Percentiles rank a stretch among this genome's conserved stretches.
Conservation (phyloP, 2,888 invertebrate species). For the Diaprepes abbreviatus region DNA sequence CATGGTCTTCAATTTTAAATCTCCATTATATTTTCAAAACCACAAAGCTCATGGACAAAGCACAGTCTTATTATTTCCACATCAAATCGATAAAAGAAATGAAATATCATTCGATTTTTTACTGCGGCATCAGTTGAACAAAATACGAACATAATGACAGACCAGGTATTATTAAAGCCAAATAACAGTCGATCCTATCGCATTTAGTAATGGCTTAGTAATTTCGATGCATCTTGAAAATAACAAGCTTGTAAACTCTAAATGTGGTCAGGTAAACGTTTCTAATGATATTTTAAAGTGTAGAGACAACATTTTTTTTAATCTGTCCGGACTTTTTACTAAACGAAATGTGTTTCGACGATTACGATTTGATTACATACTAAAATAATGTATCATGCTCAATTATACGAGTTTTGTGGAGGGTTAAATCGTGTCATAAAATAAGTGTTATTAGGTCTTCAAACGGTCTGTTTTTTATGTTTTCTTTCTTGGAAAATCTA, state of each 20-base stretch:
- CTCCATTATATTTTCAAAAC: slow-evolving; percentile 25
- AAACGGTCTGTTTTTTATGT: too few relatives aligned
- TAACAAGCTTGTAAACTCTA: slow-evolving; percentile 40
- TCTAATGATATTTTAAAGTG: slow-evolving; percentile 49
- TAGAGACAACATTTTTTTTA: slow-evolving; percentile 36
- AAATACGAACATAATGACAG: slow-evolving; percentile 43
- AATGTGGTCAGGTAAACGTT: slow-evolving; percentile 45
- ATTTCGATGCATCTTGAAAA: slow-evolving; percentile 41
- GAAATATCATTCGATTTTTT: slow-evolving; percentile 55
- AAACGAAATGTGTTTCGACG: slow-evolving; percentile 43
- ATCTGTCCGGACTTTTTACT: slow-evolving; percentile 26
- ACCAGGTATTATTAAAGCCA: slow-evolving; percentile 37
- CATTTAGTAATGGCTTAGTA: slow-evolving; percentile 37
- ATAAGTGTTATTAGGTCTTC: slow-evolving; percentile 28
- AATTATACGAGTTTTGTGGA: slow-evolving; percentile 21
- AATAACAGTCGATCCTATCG: slow-evolving; percentile 27
- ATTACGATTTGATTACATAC: slow-evolving; percentile 44
- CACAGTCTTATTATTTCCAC: slow-evolving; percentile 42
- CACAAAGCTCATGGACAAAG: slow-evolving; percentile 11
- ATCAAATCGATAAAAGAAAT: slow-evolving; percentile 54
- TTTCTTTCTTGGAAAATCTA: background rate
- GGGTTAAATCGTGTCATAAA: slow-evolving; percentile 38
- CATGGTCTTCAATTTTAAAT: slow-evolving; percentile 18
- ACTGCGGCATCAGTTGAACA: slow-evolving; percentile 30
- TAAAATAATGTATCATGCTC: slow-evolving; percentile 27